A percentile compares a stretch with the other conserved stretches of the same genome.
phyloP scores from a whole-genome alignment of 2,113 vertebrate species.

The Tetraodon nigroviridis region DNA sequence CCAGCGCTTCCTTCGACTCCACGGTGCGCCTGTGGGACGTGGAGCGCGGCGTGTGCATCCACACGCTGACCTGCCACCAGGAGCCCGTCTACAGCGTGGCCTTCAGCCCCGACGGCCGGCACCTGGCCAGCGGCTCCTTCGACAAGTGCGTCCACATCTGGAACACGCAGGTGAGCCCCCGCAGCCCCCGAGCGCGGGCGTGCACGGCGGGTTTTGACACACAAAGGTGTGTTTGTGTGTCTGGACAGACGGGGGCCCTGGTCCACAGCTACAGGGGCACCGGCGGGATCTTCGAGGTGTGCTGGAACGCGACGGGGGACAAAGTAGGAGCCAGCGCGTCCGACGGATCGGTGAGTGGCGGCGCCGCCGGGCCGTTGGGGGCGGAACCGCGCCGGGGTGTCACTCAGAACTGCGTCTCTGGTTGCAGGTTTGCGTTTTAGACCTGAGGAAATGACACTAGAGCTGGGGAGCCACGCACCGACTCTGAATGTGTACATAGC shows the following conservation, averaged over 20 bases:
- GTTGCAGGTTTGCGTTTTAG: constrained; percentile 94
- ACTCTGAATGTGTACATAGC: constrained; percentile 99
- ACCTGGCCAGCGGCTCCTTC: constrained; percentile 97
- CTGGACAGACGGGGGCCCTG: constrained; percentile 90
- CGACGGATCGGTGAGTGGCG: constrained; percentile 97
- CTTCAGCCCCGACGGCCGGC: constrained; percentile 97
- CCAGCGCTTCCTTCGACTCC: constrained; percentile 96
- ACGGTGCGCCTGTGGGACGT: constrained; percentile 99
- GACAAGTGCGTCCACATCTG: constrained; percentile 99
- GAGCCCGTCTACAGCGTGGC: constrained; percentile 99
- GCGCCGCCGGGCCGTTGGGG: not conserved
- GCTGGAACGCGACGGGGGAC: constrained; percentile 99
- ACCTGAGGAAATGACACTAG: constrained; percentile 96
- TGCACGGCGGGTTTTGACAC: no score
- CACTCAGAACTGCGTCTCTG: constrained; percentile 4
- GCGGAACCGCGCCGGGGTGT: not conserved
- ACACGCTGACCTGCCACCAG: constrained; percentile 98
- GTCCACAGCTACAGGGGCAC: constrained; percentile 99
- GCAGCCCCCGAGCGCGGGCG: not conserved
- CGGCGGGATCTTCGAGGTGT: constrained; percentile 99
- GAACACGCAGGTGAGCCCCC: constrained; percentile 91
- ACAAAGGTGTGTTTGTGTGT: not conserved
- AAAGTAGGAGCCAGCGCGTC: constrained; percentile 99
- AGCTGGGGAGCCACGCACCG: constrained; percentile 94
- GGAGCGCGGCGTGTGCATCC: constrained; percentile 96